Percentiles rank a stretch among this genome's conserved stretches.
Conservation (phyloP, 2,113 vertebrate genomes). For the Platycercus adscitus region DNA sequence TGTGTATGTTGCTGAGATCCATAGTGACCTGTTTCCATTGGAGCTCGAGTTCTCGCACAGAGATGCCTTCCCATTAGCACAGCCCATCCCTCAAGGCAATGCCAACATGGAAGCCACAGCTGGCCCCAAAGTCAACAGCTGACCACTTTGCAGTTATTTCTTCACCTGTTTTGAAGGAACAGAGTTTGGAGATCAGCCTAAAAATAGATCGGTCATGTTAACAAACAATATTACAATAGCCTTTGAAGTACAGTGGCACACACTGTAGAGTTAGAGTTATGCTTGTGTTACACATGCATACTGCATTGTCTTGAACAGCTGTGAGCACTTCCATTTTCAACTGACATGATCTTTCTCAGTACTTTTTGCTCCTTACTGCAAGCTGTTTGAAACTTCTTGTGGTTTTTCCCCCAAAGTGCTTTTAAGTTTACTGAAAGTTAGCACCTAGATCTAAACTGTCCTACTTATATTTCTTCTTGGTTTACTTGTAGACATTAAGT, state of each 20-base stretch:
- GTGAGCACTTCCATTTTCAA: background rate
- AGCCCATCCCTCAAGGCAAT: background rate
- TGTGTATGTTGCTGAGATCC: constrained; percentile 46
- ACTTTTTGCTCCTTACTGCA: background rate
- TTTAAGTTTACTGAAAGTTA: background rate
- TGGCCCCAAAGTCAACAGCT: background rate
- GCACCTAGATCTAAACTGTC: background rate
- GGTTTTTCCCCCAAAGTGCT: background rate
- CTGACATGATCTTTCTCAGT: background rate
- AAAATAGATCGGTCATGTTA: background rate
- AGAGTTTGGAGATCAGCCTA: background rate
- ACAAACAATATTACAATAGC: background rate
- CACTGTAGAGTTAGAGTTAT: background rate
- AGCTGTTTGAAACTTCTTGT: background rate
- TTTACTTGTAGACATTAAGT: background rate
- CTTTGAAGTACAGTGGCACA: background rate
- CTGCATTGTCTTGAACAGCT: background rate
- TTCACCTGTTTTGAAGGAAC: background rate
- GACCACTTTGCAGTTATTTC: background rate
- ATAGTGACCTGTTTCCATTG: constrained; percentile 47
- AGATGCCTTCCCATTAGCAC: background rate
- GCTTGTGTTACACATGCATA: background rate
- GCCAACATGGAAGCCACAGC: background rate
- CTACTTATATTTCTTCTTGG: background rate
- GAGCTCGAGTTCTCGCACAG: background rate